A percentile compares a stretch with the other conserved stretches of the same genome.
Conservation (phyloP, 23 tunicate species). For the Clavelina lepadiformis region DNA sequence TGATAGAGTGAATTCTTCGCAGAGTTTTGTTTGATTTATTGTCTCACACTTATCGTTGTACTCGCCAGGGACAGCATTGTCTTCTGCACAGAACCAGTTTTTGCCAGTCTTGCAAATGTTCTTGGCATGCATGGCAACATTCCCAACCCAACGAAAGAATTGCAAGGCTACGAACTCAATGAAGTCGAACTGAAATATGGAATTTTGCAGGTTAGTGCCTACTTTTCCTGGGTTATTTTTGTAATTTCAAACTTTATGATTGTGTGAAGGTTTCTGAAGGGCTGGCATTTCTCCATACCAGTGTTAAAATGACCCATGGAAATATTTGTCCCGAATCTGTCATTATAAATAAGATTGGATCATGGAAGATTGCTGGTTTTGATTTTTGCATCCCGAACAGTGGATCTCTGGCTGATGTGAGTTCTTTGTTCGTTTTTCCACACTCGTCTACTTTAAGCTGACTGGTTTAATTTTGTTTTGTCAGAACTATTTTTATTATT, state of each 20-base stretch:
- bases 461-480: too few relatives aligned
- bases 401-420: conserved; percentile 46
- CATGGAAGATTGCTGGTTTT: conserved; percentile 91
- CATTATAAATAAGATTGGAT: conserved; percentile 59
- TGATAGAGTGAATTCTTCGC: neutral
- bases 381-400: conserved; percentile 56
- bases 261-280: conserved; percentile 90
- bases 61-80: conserved; percentile 69
- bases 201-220: conserved; percentile 63
- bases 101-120: conserved; percentile 81
- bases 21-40: neutral
- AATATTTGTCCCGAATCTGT: conserved; percentile 84
- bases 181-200: conserved; percentile 98
- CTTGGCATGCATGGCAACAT: conserved; percentile 64
- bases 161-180: conserved; percentile 43
- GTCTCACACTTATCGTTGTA: neutral
- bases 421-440: conserved; percentile 1
- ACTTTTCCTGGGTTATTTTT: neutral
- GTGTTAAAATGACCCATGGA: conserved; percentile 85
- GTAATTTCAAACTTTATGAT: too few relatives aligned
- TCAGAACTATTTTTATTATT: too few relatives aligned
- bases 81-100: conserved; percentile 91
- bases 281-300: conserved; percentile 70
- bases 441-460: too few relatives aligned
- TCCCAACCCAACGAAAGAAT: conserved; percentile 32